Conservation (phyloP, 1,140 invertebrate species). For the Oryctes rhinoceros region DNA sequence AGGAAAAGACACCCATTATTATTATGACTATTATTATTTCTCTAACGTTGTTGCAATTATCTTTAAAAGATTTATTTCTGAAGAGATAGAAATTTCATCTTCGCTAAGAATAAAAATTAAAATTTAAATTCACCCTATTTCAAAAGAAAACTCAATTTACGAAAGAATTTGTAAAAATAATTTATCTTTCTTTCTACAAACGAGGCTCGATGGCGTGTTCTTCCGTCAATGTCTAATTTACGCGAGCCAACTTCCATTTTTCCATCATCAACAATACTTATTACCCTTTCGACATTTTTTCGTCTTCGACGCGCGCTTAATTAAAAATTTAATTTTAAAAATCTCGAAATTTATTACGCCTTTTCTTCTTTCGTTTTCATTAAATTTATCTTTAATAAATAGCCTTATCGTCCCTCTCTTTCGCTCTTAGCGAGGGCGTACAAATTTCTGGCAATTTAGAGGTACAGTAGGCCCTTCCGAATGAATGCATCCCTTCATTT, state of each 20-base stretch:
- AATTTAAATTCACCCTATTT: no score
- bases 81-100: no score
- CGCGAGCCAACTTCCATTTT: background rate
- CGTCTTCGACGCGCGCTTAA: background rate
- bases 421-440: background rate
- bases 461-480: background rate
- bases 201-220: background rate
- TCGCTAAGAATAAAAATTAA: no score
- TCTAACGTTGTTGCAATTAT: no score
- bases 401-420: background rate
- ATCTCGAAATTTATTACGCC: slow-evolving; percentile 26
- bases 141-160: no score
- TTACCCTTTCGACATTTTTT: slow-evolving; percentile 13
- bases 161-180: no score
- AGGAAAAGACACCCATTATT: no score
- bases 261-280: background rate
- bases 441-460: slow-evolving; percentile 30
- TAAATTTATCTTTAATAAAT: slow-evolving; percentile 30
- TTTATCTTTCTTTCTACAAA: no score
- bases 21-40: no score
- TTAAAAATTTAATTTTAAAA: slow-evolving; percentile 26
- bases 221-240: background rate
- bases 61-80: no score
- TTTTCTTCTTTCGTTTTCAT: slow-evolving; percentile 22
- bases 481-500: background rate